Conservation (phyloP, 2,797 vertebrate genomes). For the Thaleichthys pacificus region DNA sequence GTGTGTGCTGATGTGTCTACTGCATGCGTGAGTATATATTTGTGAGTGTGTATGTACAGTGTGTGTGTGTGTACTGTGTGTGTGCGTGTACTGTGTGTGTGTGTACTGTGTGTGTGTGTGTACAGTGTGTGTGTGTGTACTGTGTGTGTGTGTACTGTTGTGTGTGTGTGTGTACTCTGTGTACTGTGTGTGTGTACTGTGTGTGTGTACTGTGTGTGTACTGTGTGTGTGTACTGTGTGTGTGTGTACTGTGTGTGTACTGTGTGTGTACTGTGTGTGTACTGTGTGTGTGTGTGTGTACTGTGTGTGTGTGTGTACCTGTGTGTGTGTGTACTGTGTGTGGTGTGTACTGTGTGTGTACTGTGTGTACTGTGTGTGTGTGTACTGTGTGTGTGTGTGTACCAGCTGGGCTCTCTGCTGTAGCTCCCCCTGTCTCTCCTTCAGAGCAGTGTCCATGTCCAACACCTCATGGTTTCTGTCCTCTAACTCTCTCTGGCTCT, state of each 20-base stretch:
- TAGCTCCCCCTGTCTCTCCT: conserved; percentile 93
- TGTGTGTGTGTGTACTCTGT: conserved; percentile 65
- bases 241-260: conserved; percentile 1
- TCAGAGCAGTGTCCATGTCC: conserved; percentile 86
- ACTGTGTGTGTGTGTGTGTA: conserved; percentile 19
- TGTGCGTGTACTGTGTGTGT: not conserved
- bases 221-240: conserved; percentile 11
- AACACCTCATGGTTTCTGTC: conserved; percentile 87
- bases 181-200: not conserved
- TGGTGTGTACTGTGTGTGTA: not conserved
- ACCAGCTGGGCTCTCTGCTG: conserved; percentile 94
- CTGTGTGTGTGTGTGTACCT: not conserved
- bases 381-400: conserved; percentile 32
- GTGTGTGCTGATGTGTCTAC: not conserved
- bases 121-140: not conserved
- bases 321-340: not conserved
- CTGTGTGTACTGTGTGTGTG: not conserved
- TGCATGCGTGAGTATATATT: too few relatives aligned
- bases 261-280: conserved; percentile 3
- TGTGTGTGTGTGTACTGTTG: not conserved
- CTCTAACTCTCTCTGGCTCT: conserved; percentile 86
- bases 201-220: too few relatives aligned
- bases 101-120: not conserved
- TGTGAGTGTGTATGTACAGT: conserved; percentile 17
- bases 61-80: conserved; percentile 20